phyloP scores from a whole-genome alignment of 1,140 invertebrate genomes.

The Xylocopa sonorina region DNA sequence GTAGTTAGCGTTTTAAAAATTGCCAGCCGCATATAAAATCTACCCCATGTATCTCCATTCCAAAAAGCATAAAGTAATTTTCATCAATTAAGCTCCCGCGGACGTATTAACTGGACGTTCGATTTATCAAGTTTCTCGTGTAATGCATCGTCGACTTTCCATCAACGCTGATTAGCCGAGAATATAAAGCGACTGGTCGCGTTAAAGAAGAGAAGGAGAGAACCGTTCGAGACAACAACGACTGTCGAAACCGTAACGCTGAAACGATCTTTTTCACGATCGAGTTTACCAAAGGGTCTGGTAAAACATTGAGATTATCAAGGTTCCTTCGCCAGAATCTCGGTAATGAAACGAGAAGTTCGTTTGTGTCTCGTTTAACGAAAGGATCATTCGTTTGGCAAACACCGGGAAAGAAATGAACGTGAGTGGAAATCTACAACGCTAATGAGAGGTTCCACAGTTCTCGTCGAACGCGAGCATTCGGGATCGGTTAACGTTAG shows the following conservation, averaged over 20 bases:
- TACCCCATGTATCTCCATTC: background rate
- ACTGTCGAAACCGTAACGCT: background rate
- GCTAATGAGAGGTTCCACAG: slow-evolving; percentile 40
- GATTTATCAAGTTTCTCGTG: too few relatives aligned
- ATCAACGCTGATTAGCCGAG: too few relatives aligned
- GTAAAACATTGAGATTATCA: background rate
- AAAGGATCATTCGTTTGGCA: slow-evolving; percentile 13
- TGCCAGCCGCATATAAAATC: background rate
- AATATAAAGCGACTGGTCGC: too few relatives aligned
- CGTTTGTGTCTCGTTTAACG: background rate
- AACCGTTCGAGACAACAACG: background rate
- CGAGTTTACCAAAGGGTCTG: background rate
- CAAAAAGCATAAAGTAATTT: too few relatives aligned
- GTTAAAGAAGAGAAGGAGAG: background rate
- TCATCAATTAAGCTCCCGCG: background rate
- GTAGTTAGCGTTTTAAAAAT: slow-evolving; percentile 8
- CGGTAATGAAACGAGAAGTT: background rate
- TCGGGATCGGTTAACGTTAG: slow-evolving; percentile 25
- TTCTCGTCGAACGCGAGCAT: slow-evolving; percentile 22
- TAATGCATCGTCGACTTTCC: too few relatives aligned
- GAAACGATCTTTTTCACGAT: background rate
- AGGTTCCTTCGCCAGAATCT: background rate
- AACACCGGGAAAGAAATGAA: background rate
- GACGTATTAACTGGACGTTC: too few relatives aligned
- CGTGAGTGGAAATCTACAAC: slow-evolving; percentile 25